Conservation (phyloP, 1,140 invertebrate species). For the Drosophila repleta region DNA sequence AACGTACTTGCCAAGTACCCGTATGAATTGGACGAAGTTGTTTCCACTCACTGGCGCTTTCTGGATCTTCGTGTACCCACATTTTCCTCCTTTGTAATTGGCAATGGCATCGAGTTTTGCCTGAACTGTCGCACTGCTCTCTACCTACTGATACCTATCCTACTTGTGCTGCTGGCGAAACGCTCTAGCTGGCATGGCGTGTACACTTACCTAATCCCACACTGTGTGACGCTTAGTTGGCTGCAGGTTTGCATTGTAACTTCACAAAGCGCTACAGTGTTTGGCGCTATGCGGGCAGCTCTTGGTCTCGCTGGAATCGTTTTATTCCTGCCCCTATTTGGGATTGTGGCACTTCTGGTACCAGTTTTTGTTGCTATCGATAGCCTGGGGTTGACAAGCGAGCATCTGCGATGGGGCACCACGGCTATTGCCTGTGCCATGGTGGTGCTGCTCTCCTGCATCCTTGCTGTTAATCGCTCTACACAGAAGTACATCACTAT, state of each 20-base stretch:
- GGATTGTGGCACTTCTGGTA: conserved; percentile 89
- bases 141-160: conserved; percentile 90
- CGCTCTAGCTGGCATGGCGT: conserved; percentile 90
- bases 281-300: conserved; percentile 90
- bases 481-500: conserved; percentile 88
- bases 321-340: conserved; percentile 90
- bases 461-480: conserved; percentile 86
- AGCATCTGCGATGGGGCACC: conserved; percentile 86
- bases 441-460: conserved; percentile 87
- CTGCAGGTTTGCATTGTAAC: conserved; percentile 92
- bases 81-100: conserved; percentile 91
- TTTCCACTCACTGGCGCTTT: conserved; percentile 91
- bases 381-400: conserved; percentile 87
- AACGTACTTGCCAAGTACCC: conserved; percentile 93
- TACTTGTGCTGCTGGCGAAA: conserved; percentile 89
- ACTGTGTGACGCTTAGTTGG: conserved; percentile 94
- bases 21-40: conserved; percentile 92
- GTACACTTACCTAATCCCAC: conserved; percentile 91
- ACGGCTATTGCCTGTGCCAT: conserved; percentile 85
- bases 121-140: conserved; percentile 91
- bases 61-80: conserved; percentile 91
- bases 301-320: conserved; percentile 91
- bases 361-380: conserved; percentile 89
- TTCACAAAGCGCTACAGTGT: conserved; percentile 91
- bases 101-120: conserved; percentile 93